Percentiles rank a stretch among this genome's conserved stretches.
Conservation (phyloP, 1,140 invertebrate genomes). For the Macrosteles quadrilineatus region DNA sequence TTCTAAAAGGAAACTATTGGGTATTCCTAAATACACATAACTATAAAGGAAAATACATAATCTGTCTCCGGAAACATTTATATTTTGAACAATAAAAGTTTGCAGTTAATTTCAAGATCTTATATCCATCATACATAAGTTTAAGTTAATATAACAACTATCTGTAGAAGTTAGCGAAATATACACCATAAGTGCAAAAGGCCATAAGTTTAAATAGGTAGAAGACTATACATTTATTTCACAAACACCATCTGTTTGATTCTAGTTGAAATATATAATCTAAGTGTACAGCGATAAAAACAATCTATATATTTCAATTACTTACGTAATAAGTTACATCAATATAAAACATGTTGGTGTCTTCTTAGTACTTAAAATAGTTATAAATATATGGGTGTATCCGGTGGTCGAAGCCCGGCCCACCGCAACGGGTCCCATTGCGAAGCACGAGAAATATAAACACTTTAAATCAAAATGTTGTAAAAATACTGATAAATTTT, state of each 20-base stretch:
- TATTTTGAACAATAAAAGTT: too few relatives aligned
- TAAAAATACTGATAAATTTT: constrained; percentile 12
- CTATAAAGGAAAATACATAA: too few relatives aligned
- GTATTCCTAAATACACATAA: too few relatives aligned
- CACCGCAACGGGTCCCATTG: neutral
- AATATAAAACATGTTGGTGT: constrained; percentile 23
- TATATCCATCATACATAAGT: neutral
- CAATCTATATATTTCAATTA: neutral
- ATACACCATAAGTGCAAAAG: neutral
- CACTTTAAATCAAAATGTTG: neutral
- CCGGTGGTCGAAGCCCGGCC: neutral
- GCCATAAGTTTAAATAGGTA: constrained; percentile 7
- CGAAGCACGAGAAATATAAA: constrained; percentile 24
- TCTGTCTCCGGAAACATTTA: too few relatives aligned
- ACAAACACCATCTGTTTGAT: neutral
- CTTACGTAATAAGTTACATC: neutral
- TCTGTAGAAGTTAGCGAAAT: neutral
- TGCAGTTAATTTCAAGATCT: neutral
- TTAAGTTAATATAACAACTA: neutral
- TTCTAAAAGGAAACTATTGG: too few relatives aligned
- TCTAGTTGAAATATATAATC: constrained; percentile 20
- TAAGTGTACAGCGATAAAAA: constrained; percentile 21
- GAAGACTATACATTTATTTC: neutral
- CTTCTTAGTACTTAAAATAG: constrained; percentile 15
- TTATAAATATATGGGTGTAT: constrained; percentile 12